A percentile compares a stretch with the other conserved stretches of the same genome.
These are phyloP conservation scores for Silurus meridionalis DNA, from an alignment of 2,113 vertebrate species.

Conservation along the genomic window DNA sequence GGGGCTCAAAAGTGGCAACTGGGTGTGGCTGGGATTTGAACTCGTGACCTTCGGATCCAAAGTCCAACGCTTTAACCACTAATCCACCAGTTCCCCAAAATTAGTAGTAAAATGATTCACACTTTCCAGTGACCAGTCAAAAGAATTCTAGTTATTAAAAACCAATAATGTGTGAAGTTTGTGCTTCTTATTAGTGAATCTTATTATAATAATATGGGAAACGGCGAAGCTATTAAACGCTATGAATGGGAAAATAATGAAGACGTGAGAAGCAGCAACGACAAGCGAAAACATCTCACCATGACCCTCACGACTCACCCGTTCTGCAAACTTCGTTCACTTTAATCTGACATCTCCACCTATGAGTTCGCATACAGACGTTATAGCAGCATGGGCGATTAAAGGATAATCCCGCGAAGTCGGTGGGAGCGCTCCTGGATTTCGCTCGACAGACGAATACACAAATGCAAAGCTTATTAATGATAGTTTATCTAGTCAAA, in stretches of 20 bases:
- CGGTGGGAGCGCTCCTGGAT: background rate
- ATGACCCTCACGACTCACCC: background rate
- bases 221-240: background rate
- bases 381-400: background rate
- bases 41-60: too few species aligned
- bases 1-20: too few species aligned
- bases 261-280: background rate
- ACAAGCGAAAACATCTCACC: too few species aligned
- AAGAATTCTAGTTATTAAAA: background rate
- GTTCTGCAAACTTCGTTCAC: background rate
- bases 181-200: background rate
- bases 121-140: background rate
- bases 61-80: too few species aligned
- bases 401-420: background rate
- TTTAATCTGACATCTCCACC: background rate
- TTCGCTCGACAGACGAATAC: background rate
- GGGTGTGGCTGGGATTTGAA: too few species aligned
- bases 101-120: background rate
- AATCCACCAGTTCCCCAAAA: too few species aligned
- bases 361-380: background rate
- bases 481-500: background rate
- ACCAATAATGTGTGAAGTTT: background rate
- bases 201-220: background rate
- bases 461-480: slow-evolving; percentile 1
- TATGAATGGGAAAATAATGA: background rate